Percentiles rank a stretch among this genome's conserved stretches.
Conservation (phyloP, 2,888 invertebrate species). For the Caenorhabditis angaria region DNA sequence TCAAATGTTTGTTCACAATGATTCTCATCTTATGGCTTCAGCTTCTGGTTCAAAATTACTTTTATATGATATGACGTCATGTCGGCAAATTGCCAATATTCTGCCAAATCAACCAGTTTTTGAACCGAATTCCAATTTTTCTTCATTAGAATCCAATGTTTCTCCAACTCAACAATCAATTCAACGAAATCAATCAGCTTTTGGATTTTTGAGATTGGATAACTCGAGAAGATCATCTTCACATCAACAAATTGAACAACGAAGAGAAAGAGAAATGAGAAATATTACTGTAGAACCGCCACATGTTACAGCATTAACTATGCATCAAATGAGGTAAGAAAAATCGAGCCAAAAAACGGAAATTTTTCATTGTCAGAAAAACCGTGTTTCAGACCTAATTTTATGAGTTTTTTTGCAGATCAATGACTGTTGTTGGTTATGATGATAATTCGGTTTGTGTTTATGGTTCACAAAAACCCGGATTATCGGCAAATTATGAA, state of each 20-base stretch:
- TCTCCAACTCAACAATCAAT: not conserved
- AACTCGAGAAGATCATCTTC: slow-evolving; percentile 21
- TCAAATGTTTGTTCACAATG: slow-evolving; percentile 28
- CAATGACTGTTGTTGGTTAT: slow-evolving; percentile 37
- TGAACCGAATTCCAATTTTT: not conserved
- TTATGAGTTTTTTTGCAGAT: slow-evolving; percentile 22
- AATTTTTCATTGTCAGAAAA: not conserved
- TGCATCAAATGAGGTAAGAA: slow-evolving; percentile 43
- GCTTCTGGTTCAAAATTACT: slow-evolving; percentile 14
- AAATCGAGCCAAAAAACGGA: not conserved
- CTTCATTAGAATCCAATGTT: not conserved
- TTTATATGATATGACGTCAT: slow-evolving; percentile 25
- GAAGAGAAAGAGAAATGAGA: not conserved
- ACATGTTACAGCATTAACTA: slow-evolving; percentile 31
- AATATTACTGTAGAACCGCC: slow-evolving; percentile 6
- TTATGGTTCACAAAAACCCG: slow-evolving; percentile 30
- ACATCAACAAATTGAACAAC: not conserved
- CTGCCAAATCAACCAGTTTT: slow-evolving; percentile 1
- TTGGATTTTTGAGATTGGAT: slow-evolving; percentile 20
- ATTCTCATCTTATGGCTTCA: slow-evolving; percentile 25
- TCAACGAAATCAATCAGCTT: slow-evolving; percentile 8
- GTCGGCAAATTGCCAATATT: slow-evolving; percentile 18
- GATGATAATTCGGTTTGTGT: slow-evolving; percentile 38
- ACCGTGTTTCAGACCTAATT: not conserved
- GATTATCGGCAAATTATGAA: slow-evolving; percentile 29